Evolutionary conservation across 2,113 vertebrate genomes (phyloP), one percentile per base, ranked within the genome.

Genomic region (Pan paniscus): DNA sequence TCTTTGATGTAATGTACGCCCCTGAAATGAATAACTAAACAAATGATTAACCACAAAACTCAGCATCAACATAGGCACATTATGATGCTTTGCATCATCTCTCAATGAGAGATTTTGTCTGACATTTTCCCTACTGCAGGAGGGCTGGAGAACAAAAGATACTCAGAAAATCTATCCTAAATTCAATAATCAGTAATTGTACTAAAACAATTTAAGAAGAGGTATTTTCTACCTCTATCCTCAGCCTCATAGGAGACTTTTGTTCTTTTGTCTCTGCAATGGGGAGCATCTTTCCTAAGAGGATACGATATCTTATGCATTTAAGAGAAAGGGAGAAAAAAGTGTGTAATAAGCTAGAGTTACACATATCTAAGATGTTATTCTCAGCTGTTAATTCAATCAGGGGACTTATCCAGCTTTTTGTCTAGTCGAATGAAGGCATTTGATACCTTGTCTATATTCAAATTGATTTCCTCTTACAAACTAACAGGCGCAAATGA

Each of bases 401-500:
- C 75, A 94, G 17, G 46, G 20, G 43, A 12, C 72, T 96, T 97
- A 83, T 70, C 68, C 86, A 83, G 80, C 38, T 70, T 94, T 94
- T 88, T 70, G 38, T 97, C 67, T 91, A 95, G 96, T 91, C 1
- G 13, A 92, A 85, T 84, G 50, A 97, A 93, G 84, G 52, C 78
- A 93, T 94, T 94, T 90, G 81, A 81, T 91, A 89, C 20, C 86
- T 96, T 95, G 85, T 94, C 67, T 97, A 48, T 95, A 91, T 95
- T 94, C 70, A 95, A 92, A 93, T 86, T 89, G 78, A 94, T 96
- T 95, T 94, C 46, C 30, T 95, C 86, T 94, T 81, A 85, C 81
- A 96, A 95, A 92, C 92, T n/a, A 94, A 95, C 81, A 90, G 67
- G 38, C 16, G 61, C 23, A 97, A 97, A 97, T 85, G 76, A 78